phyloP scores from a whole-genome alignment of 1,140 invertebrate species.

The Copidosoma floridanum region DNA sequence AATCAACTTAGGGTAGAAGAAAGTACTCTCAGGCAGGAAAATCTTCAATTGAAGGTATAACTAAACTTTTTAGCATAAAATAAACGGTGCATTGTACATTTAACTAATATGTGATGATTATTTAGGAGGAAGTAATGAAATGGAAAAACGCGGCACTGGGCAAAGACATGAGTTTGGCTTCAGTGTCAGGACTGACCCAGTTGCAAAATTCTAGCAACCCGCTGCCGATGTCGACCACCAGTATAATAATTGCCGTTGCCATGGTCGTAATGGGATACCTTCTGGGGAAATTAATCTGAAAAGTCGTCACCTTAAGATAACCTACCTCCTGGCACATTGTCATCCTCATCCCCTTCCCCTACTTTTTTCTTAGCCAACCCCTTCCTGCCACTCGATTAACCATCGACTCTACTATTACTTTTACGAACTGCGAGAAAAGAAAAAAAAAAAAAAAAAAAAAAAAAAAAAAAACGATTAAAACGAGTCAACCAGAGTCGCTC shows the following conservation, averaged over 20 bases:
- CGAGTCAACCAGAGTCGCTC: conserved; percentile 21
- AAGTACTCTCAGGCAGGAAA: conserved; percentile 75
- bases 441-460: conserved; percentile 20
- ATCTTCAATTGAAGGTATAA: conserved; percentile 75
- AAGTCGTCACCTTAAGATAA: conserved; percentile 39
- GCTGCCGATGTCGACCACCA: conserved; percentile 38
- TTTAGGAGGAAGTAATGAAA: conserved; percentile 51
- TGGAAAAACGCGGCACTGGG: conserved; percentile 44
- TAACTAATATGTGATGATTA: neutral
- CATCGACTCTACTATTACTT: conserved; percentile 27
- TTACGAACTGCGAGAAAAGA: conserved; percentile 23
- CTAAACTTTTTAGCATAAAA: conserved; percentile 28
- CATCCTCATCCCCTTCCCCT: conserved; percentile 40
- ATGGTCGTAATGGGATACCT: conserved; percentile 52
- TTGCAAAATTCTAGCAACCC: conserved; percentile 36
- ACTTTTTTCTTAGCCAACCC: conserved; percentile 48
- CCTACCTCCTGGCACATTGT: conserved; percentile 27
- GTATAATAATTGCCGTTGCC: conserved; percentile 43
- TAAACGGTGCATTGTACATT: neutral
- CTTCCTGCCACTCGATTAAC: conserved; percentile 40
- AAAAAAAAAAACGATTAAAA: conserved; percentile 13
- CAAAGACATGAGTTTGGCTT: conserved; percentile 40
- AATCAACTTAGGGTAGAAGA: conserved; percentile 73
- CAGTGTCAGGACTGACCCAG: conserved; percentile 37
- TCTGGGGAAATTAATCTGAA: conserved; percentile 54